Evolutionary conservation across 1,140 invertebrate species (phyloP).

Genomic region (Drosophila truncata): DNA sequence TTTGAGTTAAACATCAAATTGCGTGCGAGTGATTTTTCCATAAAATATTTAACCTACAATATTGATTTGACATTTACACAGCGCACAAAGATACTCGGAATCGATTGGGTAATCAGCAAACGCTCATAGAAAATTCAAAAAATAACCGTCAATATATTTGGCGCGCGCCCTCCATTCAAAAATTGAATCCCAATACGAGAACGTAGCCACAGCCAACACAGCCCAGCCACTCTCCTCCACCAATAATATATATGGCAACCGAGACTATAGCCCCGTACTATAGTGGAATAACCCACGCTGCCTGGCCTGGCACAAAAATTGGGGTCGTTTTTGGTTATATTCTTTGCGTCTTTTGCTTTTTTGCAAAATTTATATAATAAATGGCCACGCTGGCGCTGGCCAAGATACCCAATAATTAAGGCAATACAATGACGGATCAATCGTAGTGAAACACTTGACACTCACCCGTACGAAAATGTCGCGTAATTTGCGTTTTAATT

Average conservation of each 20-base stretch:
- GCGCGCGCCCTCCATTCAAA: conserved; percentile 94
- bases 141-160: conserved; percentile 94
- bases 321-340: conserved; percentile 71
- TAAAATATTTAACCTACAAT: conserved; percentile 45
- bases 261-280: conserved; percentile 13
- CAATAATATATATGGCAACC: conserved; percentile 17
- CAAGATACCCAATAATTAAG: conserved; percentile 44
- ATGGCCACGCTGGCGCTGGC: conserved; percentile 58
- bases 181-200: conserved; percentile 87
- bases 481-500: conserved; percentile 79
- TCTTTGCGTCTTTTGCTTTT: conserved; percentile 34
- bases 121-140: conserved; percentile 65
- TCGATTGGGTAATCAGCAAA: conserved; percentile 58
- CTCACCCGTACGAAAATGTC: conserved; percentile 79
- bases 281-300: conserved; percentile 30
- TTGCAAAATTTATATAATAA: conserved; percentile 83
- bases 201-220: conserved; percentile 67
- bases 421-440: conserved; percentile 64
- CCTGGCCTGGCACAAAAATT: conserved; percentile 48
- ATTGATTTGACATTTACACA: conserved; percentile 57
- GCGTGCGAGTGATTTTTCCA: conserved; percentile 13
- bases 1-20: not conserved
- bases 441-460: conserved; percentile 80
- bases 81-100: conserved; percentile 9
- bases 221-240: not conserved